Base-by-base conservation (phyloP, 2,797 vertebrate species). In the Capromys pilorides region DNA sequence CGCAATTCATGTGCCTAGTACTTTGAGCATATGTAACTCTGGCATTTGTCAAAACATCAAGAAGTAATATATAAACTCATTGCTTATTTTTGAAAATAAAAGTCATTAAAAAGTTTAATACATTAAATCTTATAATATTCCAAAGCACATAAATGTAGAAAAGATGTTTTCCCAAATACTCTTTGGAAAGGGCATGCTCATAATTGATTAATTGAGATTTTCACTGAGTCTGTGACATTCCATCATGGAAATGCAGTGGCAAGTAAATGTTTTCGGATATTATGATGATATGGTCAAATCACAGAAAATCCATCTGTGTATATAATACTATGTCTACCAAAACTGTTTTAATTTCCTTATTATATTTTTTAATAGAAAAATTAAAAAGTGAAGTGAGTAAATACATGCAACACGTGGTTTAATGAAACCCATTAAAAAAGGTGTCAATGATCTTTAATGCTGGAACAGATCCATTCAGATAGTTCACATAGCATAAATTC, bases 361-460 rank as follows among this genome's bases (percentile, higher is more conserved):
- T 41, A 78, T 57, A 90, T 59, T 90, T 9, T 9, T 77, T 84
- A 66, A 91, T 36, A 49, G 28, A 83, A 61, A 83, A 82, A 84
- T n/a, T 41, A 64, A 41, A 33, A 84, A 67, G 61, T 19, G 86
- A 92, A 69, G 51, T 2, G 31, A 62, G 18, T 77, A 71, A 31
- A 0, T 59, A 86, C 28, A 49, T 59, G 73, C 88, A 83, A 79
- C 7, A 0, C 86, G 95, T 88, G 86, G 51, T 39, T 31, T 91
- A 85, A 57, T 57, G 86, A 57, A 66, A 91, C 64, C 14, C 10
- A 8, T 28, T 1, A 1, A 77, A 73, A 91, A 62, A 0, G 2
- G 94, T 85, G 89, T 21, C 39, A 96, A 90, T 94, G 61, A 80
- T 75, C n/a, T 79, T 88, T 71, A 16, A 49, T 94, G 69, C 62